Base-by-base conservation (phyloP, 2,888 invertebrate species). In the Eupithecia inturbata region DNA sequence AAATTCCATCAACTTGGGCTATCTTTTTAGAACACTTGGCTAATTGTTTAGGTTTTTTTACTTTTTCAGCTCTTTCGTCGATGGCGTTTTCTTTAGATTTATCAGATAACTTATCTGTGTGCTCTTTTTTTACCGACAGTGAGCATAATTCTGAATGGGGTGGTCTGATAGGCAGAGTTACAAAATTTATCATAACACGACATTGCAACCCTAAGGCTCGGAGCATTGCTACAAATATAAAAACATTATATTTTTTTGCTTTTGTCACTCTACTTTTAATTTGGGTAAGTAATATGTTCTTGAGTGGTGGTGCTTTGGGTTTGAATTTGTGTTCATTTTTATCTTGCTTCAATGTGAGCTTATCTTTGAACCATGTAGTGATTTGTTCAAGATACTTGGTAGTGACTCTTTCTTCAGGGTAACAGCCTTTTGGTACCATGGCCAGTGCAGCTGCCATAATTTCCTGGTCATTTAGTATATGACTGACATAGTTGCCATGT, bases 141-240 rank as follows among this genome's bases (percentile, higher is more conserved):
- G 96, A 95, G 87, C 95, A 95, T 68, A 97, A 90, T 82, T 97
- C 96, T 69, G 95, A 95, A 72, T 89, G 90, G 6, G 95, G 95
- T 39, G 97, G 96, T 87, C 96, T 96, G 74, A 98, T 87, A 0
- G 97, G 96, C 72, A 97, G 92, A 3, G 98, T 97, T 82, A 96
- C 96, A 82, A 99, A 95, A 78, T 98, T 98, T 68, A 97, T 94
- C 77, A 99, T 96, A 45, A 99, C 89, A 68, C 99, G 95, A 82
- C 97, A 97, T 84, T 97, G 96, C 74, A 98, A 92, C 0, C 98
- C 98, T 80, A 99, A 95, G 60, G 97, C 96, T 85, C 99, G 95
- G 67, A 98, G 88, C 83, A 98, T 95, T 33, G 96, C 95, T 49
- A 98, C 95, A 90, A 97, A 98, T 82, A 98, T 95, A 83, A 96